Evolutionary conservation across 1,140 invertebrate species (phyloP), one percentile per base, ranked within the genome.

Genomic region (Drepana arcuata): DNA sequence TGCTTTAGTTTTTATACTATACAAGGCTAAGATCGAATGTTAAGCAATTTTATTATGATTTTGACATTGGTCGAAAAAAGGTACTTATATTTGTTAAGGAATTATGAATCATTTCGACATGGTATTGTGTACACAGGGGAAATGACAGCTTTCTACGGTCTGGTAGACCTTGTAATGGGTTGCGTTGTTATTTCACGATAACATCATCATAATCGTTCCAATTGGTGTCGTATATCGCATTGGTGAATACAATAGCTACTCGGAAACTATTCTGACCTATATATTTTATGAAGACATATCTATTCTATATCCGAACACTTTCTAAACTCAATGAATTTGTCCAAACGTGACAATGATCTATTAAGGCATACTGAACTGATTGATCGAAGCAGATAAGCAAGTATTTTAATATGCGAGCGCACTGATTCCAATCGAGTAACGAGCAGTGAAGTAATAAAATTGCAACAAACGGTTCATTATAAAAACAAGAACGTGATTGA

Each of bases 101-200:
- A n/a, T n/a, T n/a, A n/a, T n/a, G n/a, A n/a, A n/a, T n/a, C n/a
- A n/a, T n/a, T n/a, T n/a, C n/a, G n/a, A n/a, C n/a, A n/a, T n/a
- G n/a, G n/a, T n/a, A n/a, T n/a, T n/a, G n/a, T n/a, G n/a, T n/a
- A n/a, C n/a, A n/a, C n/a, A n/a, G n/a, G n/a, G n/a, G 18, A 44
- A 49, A 49, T 29, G 37, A 16, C 34, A 53, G 39, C 44, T 63
- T 61, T 63, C 51, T 53, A 62, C 43, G 52, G 41, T 60, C 40
- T 50, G 45, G 42, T 50, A 46, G 41, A 33, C 44, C 30, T 52
- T 41, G 37, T 62, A 57, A 57, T 54, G 45, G 40, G 48, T 14
- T 18, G 40, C 30, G 50, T 48, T 41, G 48, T 58, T 42, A 57
- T 58, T 56, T 49, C 34, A 32, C 35, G 61, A 68, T 70, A 67